A percentile compares a stretch with the other conserved stretches of the same genome.
Conservation (phyloP, 2,797 vertebrate genomes). For the Acanthis flammea region DNA sequence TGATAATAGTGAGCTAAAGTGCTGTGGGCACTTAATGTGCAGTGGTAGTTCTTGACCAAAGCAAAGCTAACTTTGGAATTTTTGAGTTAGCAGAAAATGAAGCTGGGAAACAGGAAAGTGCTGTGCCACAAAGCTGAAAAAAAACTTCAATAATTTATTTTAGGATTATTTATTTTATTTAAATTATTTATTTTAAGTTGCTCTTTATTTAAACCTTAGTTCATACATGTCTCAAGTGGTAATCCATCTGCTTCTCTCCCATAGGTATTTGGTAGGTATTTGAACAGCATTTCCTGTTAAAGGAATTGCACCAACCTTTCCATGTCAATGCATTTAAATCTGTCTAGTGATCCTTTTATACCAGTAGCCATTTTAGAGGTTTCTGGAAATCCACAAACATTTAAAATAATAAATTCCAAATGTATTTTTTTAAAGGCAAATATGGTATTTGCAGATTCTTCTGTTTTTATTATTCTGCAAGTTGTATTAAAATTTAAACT, state of each 20-base stretch:
- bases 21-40: accelerated
- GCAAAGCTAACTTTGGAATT: neutral
- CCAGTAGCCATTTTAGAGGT: neutral
- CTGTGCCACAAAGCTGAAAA: neutral
- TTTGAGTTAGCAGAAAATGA: neutral
- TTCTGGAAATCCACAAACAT: neutral
- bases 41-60: neutral
- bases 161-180: neutral
- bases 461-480: neutral
- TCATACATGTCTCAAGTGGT: neutral
- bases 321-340: neutral
- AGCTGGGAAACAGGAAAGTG: neutral
- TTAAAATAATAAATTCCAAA: neutral
- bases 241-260: neutral
- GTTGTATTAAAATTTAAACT: neutral
- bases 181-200: neutral
- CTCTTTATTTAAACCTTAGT: neutral
- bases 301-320: neutral
- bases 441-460: neutral
- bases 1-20: neutral
- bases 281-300: neutral
- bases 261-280: neutral
- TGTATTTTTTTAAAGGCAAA: neutral
- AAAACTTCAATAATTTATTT: neutral
- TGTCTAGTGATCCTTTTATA: accelerated